Base-by-base conservation (phyloP, 2,888 invertebrate species). In the Cremastinae sp. region DNA sequence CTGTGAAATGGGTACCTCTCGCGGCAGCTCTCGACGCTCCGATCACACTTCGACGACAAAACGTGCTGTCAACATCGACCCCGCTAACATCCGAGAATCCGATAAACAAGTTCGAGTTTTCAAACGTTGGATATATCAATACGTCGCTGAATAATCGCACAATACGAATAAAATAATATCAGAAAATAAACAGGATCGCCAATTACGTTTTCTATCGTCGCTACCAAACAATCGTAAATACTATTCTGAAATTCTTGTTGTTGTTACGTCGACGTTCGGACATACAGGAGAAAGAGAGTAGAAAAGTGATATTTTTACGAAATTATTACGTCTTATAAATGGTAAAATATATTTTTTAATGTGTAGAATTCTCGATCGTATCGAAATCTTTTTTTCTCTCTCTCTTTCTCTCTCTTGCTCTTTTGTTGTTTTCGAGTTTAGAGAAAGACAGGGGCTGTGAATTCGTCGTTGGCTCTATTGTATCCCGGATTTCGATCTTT, bases 401-500 rank as follows among this genome's bases (percentile, higher is more conserved):
- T 20, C 47, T 37, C 35, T n/a, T 43, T 2, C 51, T 39, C 55
- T n/a, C 47, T 14, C 22, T 62, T 35, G 37, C 4, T 10, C 4
- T n/a, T n/a, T n/a, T n/a, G n/a, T n/a, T n/a, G n/a, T n/a, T n/a
- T n/a, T n/a, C 45, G 59, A 4, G 37, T 18, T 45, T 22, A 14
- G 69, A 20, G 45, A 53, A 22, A 55, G 51, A 39, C 20, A 70
- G 70, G 62, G 70, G 45, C 41, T 70, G 62, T 62, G 62, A 55
- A 55, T 70, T 45, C 45, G 55, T 70, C 45, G 55, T 37, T 45
- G 62, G 37, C 35, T 8, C 28, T 69, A 16, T 59, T 62, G 35
- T 45, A 41, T 10, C 45, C 12, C 22, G 41, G 18, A 18, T 53
- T 53, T 68, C 47, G 20, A 59, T 56, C 49, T 45, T 53, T 45